These are phyloP conservation scores for Arvicanthis niloticus DNA, from an alignment of 2,113 vertebrate species.

Conservation along the genomic window DNA sequence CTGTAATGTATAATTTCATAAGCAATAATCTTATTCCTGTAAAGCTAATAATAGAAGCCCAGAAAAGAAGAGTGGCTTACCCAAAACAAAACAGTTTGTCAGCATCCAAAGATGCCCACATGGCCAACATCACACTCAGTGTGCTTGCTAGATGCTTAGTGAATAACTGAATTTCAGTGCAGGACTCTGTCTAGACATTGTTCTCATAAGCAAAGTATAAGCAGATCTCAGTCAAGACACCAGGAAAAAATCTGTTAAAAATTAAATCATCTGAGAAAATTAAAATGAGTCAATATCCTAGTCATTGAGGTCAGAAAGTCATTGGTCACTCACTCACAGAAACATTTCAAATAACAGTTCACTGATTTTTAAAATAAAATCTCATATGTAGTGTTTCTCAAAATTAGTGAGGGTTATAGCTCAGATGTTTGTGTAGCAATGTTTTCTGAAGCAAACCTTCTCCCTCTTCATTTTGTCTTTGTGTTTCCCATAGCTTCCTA, in stretches of 20 bases:
- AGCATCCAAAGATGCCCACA: not conserved
- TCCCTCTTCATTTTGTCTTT: not conserved
- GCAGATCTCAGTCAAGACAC: not conserved
- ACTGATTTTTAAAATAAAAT: slow-evolving; percentile 35
- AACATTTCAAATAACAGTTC: slow-evolving; percentile 26
- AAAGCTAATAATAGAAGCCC: not conserved
- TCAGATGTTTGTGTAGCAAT: slow-evolving; percentile 47
- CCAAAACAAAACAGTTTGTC: not conserved
- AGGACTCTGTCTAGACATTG: not conserved
- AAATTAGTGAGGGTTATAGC: not conserved
- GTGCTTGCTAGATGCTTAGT: not conserved
- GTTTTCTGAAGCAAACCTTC: slow-evolving; percentile 41
- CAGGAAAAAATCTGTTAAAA: not conserved
- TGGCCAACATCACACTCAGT: not conserved
- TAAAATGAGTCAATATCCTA: not conserved
- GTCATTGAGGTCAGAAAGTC: slow-evolving; percentile 1
- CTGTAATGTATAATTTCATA: not conserved
- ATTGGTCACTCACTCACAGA: not conserved
- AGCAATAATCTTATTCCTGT: not conserved
- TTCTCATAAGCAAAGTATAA: slow-evolving; percentile 25
- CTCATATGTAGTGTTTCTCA: not conserved
- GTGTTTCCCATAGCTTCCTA: not conserved
- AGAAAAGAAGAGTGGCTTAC: not conserved
- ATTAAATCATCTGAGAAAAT: slow-evolving; percentile 37
- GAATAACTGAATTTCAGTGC: not conserved